Evolutionary conservation across 2,113 vertebrate genomes (phyloP), one percentile per base, ranked within the genome.

Genomic region (Choloepus hoffmanni): DNA sequence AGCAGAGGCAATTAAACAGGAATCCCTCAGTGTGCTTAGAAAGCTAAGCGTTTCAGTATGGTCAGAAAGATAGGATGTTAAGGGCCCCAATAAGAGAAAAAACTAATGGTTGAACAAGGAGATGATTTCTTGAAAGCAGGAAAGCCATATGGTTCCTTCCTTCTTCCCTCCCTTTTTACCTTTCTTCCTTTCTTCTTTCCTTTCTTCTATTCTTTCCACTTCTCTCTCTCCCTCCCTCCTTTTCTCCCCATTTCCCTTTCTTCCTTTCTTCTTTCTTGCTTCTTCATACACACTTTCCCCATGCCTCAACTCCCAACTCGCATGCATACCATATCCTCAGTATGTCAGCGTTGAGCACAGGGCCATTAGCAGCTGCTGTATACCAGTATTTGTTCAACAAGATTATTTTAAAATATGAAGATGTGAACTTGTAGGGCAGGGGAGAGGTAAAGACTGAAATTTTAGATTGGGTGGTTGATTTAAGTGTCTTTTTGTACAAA

Each of bases 391-490:
- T 79, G 4, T 48, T 68, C 60, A 79, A 53, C 3, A 78, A 84
- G 14, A 21, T 74, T 63, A 60, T 82, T 88, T 89, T 73, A 40
- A 91, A 78, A 50, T 68, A 45, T 36, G 82, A 77, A 90, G 1
- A 85, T 78, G 45, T 13, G 9, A 83, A 74, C 9, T 67, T 87
- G 3, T 11, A 58, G 12, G 1, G 2, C 55, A 58, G 55, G 55
- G 19, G 55, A 58, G 55, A 58, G 55, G 18, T 58, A 58, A 63
- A 11, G 36, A 78, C 36, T 74, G 9, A 85, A 76, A 95, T 92
- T 90, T 90, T 81, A 92, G 36, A 40, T 21, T 36, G 18, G 28
- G 13, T 33, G 2, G 5, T 30, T 0, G 15, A 53, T 15, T 77
- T 28, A 21, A 45, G 19, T 62, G 26, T 58, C 36, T 36, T 50